A percentile compares a stretch with the other conserved stretches of the same genome.
Conservation (phyloP, 2,888 invertebrate species). For the Geotrupes spiniger region DNA sequence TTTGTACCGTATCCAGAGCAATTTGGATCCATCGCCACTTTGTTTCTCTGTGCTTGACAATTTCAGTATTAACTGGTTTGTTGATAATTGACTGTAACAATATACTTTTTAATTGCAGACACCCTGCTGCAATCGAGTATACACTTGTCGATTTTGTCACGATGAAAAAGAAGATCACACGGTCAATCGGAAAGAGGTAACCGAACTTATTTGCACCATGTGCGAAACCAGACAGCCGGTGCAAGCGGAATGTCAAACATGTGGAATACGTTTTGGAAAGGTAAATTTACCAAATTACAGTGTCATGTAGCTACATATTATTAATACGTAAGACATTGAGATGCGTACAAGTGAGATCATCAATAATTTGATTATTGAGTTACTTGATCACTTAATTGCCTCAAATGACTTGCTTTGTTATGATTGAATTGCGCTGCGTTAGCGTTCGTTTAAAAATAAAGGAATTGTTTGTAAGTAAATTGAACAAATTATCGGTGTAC, state of each 20-base stretch:
- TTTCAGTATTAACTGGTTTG: too few species aligned
- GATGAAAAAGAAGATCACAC: slow-evolving; percentile 83
- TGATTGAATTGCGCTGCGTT: background rate
- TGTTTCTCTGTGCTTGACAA: too few species aligned
- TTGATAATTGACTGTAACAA: too few species aligned
- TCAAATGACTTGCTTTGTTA: slow-evolving; percentile 9
- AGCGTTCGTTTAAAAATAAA: too few species aligned
- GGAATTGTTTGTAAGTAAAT: too few species aligned
- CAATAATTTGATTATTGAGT: background rate
- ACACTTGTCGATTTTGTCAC: slow-evolving; percentile 87
- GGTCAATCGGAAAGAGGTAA: slow-evolving; percentile 79
- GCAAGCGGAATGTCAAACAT: slow-evolving; percentile 74
- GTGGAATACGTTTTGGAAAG: slow-evolving; percentile 77
- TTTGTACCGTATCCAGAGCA: slow-evolving; percentile 12
- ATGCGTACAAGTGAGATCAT: slow-evolving; percentile 3
- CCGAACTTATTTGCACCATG: slow-evolving; percentile 77
- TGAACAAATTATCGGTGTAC: too few species aligned
- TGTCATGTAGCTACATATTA: background rate
- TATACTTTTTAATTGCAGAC: slow-evolving; percentile 58
- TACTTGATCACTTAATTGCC: slow-evolving; percentile 10
- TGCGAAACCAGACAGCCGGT: slow-evolving; percentile 80
- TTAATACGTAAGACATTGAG: background rate
- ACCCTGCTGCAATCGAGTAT: slow-evolving; percentile 85
- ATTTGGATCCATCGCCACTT: too few species aligned
- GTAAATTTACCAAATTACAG: slow-evolving; percentile 47